phyloP scores from a whole-genome alignment of 2,113 vertebrate species.

The Percopsis transmontana region DNA sequence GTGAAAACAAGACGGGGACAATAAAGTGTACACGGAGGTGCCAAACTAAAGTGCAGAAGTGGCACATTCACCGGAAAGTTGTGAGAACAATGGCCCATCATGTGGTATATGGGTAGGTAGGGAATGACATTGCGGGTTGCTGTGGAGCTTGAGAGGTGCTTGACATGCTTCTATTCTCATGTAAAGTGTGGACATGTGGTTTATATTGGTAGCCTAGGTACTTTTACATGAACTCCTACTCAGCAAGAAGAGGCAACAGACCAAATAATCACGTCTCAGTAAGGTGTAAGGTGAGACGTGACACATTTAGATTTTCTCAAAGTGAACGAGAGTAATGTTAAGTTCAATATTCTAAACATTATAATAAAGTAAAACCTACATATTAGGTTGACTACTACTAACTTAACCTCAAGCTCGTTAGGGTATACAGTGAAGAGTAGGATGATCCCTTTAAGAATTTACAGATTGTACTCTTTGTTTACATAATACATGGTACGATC shows the following conservation, averaged over 20 bases:
- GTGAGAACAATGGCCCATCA: conserved; percentile 44
- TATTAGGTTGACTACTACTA: conserved; percentile 13
- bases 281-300: not conserved
- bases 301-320: not conserved
- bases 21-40: conserved; percentile 53
- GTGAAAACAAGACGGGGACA: conserved; percentile 60
- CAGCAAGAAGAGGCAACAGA: no score
- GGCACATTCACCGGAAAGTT: conserved; percentile 62
- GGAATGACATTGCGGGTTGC: not conserved
- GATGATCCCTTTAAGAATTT: conserved; percentile 71
- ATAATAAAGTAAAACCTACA: conserved; percentile 17
- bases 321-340: conserved; percentile 1
- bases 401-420: no score
- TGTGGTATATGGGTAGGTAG: conserved; percentile 16
- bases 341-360: conserved; percentile 27
- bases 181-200: conserved; percentile 20
- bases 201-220: not conserved
- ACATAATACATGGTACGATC: conserved; percentile 76
- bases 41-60: conserved; percentile 54
- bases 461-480: conserved; percentile 81
- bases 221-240: not conserved
- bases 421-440: no score
- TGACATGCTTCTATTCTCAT: conserved; percentile 13
- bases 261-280: no score
- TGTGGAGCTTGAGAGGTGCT: conserved; percentile 12